Conservation (phyloP, 2,113 vertebrate species). For the Tursiops truncatus region DNA sequence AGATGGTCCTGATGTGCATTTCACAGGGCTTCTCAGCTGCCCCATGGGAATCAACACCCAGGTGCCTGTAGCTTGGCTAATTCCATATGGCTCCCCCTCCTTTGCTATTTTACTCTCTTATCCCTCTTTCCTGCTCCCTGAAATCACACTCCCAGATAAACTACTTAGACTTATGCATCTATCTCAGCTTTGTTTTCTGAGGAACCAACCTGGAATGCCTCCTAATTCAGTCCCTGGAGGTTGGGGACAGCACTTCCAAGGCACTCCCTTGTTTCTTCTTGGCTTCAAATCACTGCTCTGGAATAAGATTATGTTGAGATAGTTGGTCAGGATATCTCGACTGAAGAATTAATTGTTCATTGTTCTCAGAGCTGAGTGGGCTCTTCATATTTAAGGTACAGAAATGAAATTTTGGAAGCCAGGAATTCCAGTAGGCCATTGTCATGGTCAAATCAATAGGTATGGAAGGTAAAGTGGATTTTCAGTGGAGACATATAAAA, state of each 20-base stretch:
- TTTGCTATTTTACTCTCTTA: neutral
- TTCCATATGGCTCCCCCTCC: neutral
- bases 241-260: neutral
- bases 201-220: neutral
- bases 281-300: neutral
- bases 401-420: neutral
- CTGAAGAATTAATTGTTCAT: neutral
- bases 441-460: neutral
- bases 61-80: neutral
- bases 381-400: neutral
- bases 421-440: neutral
- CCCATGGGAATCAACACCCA: neutral
- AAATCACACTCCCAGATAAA: neutral
- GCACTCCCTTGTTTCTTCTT: neutral
- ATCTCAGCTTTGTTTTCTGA: neutral
- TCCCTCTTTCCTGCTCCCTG: neutral
- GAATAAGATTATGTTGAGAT: conserved; percentile 2
- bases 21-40: neutral
- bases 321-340: neutral
- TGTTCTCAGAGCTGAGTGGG: neutral
- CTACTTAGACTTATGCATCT: neutral
- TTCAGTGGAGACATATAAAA: neutral
- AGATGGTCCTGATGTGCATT: neutral
- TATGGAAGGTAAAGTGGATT: neutral
- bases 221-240: neutral